A percentile compares a stretch with the other conserved stretches of the same genome.
These are phyloP conservation scores for Troides helena DNA, from an alignment of 2,888 invertebrate genomes.

Conservation along the genomic window DNA sequence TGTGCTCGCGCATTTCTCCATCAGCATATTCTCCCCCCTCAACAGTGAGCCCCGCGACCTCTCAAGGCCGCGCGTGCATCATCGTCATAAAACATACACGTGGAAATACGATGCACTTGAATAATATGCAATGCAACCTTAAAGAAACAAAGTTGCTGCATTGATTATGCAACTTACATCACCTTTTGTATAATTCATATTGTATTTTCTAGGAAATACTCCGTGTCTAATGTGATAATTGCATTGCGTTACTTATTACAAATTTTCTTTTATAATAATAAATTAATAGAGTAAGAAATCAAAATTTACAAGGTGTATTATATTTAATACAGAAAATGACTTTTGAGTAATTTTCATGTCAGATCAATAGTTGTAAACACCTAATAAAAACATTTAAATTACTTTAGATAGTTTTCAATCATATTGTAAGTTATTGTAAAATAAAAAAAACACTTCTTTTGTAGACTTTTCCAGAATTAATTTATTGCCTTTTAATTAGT, in stretches of 20 bases:
- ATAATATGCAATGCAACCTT: slow-evolving; percentile 27
- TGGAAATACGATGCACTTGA: slow-evolving; percentile 37
- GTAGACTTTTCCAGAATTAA: too few relatives aligned
- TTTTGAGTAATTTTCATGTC: too few relatives aligned
- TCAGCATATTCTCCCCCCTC: slow-evolving; percentile 31
- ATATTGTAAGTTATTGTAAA: too few relatives aligned
- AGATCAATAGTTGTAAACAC: too few relatives aligned
- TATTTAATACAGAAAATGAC: too few relatives aligned
- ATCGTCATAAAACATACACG: slow-evolving; percentile 58
- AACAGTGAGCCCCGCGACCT: slow-evolving; percentile 17
- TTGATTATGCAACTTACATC: slow-evolving; percentile 21
- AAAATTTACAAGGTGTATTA: too few relatives aligned
- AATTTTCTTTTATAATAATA: too few relatives aligned
- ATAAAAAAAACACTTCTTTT: too few relatives aligned
- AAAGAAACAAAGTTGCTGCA: slow-evolving; percentile 16
- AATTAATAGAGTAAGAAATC: too few relatives aligned
- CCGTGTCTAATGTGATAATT: neutral
- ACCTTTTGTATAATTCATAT: slow-evolving; percentile 18
- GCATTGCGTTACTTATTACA: neutral
- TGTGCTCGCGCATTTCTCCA: slow-evolving; percentile 61
- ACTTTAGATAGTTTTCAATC: too few relatives aligned
- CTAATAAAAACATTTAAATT: too few relatives aligned
- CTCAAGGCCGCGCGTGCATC: slow-evolving; percentile 25
- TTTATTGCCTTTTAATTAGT: too few relatives aligned
- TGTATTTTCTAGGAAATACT: slow-evolving; percentile 23